Evolutionary conservation across 1,140 invertebrate genomes (phyloP).

Genomic region (Hyphantria cunea): DNA sequence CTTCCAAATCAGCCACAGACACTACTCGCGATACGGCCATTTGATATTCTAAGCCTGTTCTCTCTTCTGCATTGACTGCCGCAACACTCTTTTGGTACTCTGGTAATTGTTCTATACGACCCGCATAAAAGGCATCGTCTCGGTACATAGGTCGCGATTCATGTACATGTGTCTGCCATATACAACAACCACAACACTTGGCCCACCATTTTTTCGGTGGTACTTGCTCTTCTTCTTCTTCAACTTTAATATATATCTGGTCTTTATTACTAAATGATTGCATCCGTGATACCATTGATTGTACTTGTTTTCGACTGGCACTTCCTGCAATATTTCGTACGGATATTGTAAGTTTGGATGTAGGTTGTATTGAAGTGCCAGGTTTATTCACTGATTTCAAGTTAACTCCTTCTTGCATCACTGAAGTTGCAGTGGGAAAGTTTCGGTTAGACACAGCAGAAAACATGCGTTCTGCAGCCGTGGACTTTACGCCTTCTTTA

Average conservation of each 20-base stretch:
- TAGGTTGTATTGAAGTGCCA: conserved; percentile 53
- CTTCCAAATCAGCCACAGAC: conserved; percentile 59
- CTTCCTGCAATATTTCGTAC: conserved; percentile 54
- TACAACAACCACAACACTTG: conserved; percentile 45
- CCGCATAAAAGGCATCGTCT: conserved; percentile 93
- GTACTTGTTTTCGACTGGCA: conserved; percentile 66
- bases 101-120: conserved; percentile 88
- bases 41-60: conserved; percentile 74
- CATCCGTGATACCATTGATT: conserved; percentile 58
- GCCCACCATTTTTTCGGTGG: conserved; percentile 48
- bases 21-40: conserved; percentile 69
- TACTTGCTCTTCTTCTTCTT: conserved; percentile 37
- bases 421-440: conserved; percentile 68
- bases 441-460: conserved; percentile 63
- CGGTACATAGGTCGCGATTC: conserved; percentile 88
- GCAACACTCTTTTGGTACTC: conserved; percentile 86
- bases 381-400: conserved; percentile 39
- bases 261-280: conserved; percentile 53
- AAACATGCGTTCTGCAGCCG: conserved; percentile 35
- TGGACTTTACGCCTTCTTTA: conserved; percentile 32
- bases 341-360: conserved; percentile 60
- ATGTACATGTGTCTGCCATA: conserved; percentile 63
- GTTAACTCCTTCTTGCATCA: conserved; percentile 47
- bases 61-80: conserved; percentile 43
- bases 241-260: conserved; percentile 46